phyloP scores from a whole-genome alignment of 2,888 invertebrate species.

The Electrophaes corylata region DNA sequence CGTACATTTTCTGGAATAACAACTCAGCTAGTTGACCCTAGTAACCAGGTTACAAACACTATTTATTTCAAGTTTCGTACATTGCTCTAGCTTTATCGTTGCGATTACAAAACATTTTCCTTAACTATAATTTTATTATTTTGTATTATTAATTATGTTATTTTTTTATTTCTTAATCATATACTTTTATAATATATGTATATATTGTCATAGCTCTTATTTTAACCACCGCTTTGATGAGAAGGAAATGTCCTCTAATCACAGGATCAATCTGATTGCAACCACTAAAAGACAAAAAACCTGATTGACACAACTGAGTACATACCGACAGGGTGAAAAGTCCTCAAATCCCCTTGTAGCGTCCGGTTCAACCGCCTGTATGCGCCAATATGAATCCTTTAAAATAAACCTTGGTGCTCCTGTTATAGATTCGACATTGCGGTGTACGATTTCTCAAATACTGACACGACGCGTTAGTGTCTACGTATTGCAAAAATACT shows the following conservation, averaged over 20 bases:
- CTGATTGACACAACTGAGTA: conserved; percentile 31
- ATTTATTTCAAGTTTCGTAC: no score
- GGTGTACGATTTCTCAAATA: not conserved
- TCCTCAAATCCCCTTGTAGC: conserved; percentile 49
- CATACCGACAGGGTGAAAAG: conserved; percentile 34
- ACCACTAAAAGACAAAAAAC: conserved; percentile 27
- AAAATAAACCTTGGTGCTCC: not conserved
- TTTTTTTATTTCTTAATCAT: no score
- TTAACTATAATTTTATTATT: no score
- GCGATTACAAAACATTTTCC: no score
- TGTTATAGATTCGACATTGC: conserved; percentile 12
- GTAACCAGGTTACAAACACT: no score
- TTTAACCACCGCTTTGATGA: not conserved
- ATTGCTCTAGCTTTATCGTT: no score
- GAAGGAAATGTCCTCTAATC: conserved; percentile 15
- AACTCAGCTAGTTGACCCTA: no score
- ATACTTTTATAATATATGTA: no score
- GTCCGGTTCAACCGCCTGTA: conserved; percentile 50
- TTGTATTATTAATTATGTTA: no score
- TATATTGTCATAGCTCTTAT: no score
- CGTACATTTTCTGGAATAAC: no score
- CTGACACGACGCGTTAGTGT: not conserved
- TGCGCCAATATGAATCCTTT: not conserved
- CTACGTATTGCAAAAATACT: not conserved
- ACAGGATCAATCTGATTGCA: conserved; percentile 24